phyloP scores from a whole-genome alignment of 2,797 vertebrate species.

The Bradypodion pumilum region DNA sequence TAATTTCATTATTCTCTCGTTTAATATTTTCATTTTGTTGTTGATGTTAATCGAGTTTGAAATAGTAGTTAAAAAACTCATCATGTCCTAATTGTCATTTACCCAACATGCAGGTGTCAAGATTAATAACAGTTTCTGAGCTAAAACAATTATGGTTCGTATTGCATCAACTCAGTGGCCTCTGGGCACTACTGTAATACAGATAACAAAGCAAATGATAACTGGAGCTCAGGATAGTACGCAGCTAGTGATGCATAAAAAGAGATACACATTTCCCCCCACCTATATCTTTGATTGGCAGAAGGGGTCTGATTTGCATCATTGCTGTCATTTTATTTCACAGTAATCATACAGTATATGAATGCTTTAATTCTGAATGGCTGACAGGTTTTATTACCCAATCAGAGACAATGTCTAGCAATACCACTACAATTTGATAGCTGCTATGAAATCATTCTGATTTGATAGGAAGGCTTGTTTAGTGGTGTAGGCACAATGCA shows the following conservation, averaged over 20 bases:
- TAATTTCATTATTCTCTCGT: slow-evolving; percentile 5
- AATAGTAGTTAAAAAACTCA: slow-evolving; percentile 40
- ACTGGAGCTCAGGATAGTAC: slow-evolving; percentile 27
- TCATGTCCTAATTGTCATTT: background rate
- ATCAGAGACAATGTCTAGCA: slow-evolving; percentile 19
- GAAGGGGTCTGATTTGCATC: slow-evolving; percentile 25
- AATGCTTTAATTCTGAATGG: slow-evolving; percentile 2
- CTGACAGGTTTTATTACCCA: slow-evolving; percentile 42
- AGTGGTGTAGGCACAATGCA: background rate
- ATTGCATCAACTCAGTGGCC: background rate
- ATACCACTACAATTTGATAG: background rate
- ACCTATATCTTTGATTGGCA: background rate
- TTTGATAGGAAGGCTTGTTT: background rate
- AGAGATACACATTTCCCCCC: background rate
- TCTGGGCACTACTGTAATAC: background rate
- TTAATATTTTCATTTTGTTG: background rate
- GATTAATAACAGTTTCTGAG: background rate
- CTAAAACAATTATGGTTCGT: slow-evolving; percentile 17
- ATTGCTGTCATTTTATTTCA: slow-evolving; percentile 34
- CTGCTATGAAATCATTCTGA: background rate
- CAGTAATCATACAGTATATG: slow-evolving; percentile 8
- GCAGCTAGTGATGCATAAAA: slow-evolving; percentile 26
- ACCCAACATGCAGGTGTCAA: background rate
- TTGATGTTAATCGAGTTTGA: slow-evolving; percentile 20
- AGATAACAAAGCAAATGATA: slow-evolving; percentile 43